These are phyloP conservation scores for Hirtodrosophila histrioides DNA, from an alignment of 2,888 invertebrate genomes.

Conservation along the genomic window DNA sequence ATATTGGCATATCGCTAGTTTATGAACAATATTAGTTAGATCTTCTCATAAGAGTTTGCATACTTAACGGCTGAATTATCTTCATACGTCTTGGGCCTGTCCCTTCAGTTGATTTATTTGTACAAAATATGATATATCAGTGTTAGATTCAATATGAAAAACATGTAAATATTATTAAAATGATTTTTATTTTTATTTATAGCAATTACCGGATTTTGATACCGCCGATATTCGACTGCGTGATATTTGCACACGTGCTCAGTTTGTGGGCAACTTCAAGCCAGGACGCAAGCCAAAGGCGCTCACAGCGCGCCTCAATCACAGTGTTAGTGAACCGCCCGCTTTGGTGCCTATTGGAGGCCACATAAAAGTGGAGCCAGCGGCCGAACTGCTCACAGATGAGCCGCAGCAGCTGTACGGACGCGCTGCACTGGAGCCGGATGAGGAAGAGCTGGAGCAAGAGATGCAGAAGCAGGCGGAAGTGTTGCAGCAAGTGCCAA, in stretches of 20 bases:
- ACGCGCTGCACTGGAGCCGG: slow-evolving; percentile 46
- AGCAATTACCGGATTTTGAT: slow-evolving; percentile 91
- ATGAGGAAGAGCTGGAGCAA: slow-evolving; percentile 47
- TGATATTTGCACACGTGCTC: slow-evolving; percentile 85
- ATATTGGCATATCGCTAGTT: too few species aligned
- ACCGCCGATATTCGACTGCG: slow-evolving; percentile 91
- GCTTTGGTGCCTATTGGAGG: slow-evolving; percentile 73
- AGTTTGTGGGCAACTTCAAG: slow-evolving; percentile 82
- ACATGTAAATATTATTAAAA: not conserved
- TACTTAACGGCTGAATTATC: too few species aligned
- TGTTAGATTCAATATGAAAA: too few species aligned
- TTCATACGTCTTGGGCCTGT: too few species aligned
- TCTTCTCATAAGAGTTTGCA: too few species aligned
- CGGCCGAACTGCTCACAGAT: slow-evolving; percentile 52
- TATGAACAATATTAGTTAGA: too few species aligned
- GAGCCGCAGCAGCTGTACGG: slow-evolving; percentile 66
- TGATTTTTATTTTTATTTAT: slow-evolving; percentile 65
- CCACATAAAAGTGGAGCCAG: slow-evolving; percentile 8
- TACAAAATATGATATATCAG: too few species aligned
- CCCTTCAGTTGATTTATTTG: too few species aligned
- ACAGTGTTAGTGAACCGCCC: slow-evolving; percentile 62
- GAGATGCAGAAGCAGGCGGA: slow-evolving; percentile 45
- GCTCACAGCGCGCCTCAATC: slow-evolving; percentile 61
- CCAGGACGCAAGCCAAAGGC: slow-evolving; percentile 81
- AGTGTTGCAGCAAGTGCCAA: slow-evolving; percentile 24